Base-by-base conservation (phyloP, 2,888 invertebrate genomes). In the Magallana nippona region DNA sequence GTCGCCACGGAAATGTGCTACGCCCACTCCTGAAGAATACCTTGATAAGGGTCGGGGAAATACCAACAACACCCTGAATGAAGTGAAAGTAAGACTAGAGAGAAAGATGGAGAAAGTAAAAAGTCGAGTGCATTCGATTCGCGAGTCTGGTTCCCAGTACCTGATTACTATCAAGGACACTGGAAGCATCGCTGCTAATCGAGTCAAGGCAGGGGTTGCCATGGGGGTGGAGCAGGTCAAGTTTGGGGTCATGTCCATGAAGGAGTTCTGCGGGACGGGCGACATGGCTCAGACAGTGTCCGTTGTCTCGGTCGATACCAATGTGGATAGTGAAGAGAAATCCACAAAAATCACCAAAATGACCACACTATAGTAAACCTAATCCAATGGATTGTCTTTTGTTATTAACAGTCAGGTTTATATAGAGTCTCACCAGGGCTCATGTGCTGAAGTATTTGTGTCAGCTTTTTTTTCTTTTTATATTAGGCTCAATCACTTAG, bases 241-340 rank as follows among this genome's bases (percentile, higher is more conserved):
- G 84, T 92, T 89, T 85, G 91, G 91, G 27, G 91, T 92, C 15
- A 92, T 91, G 89, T 93, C 93, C 58, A 91, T 93, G 86, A 92
- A 92, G 78, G 93, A 93, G 86, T 90, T 93, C 27, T 93, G 93
- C 84, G 93, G 93, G 17, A 93, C 93, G 0, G 93, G 93, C 13
- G 92, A 93, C 78, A 92, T 93, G 91, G 87, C 88, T 0, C 92
- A 93, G 71, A 93, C 93, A 8, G 89, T 93, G 8, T 93, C 93
- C 19, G 92, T 91, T 84, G 87, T 93, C 0, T 93, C 93, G 0
- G 89, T 93, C 10, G 87, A 90, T 10, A 92, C 93, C 1, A 91
- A 93, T 83, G 90, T 93, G 0, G 93, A 93, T 80, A 91, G 92
- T 5, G 88, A 89, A n/a, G 89, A 91, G 57, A 86, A 85, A 71